Evolutionary conservation across 2,888 invertebrate species (phyloP).

Genomic region (Nephrotoma guestfalica): DNA sequence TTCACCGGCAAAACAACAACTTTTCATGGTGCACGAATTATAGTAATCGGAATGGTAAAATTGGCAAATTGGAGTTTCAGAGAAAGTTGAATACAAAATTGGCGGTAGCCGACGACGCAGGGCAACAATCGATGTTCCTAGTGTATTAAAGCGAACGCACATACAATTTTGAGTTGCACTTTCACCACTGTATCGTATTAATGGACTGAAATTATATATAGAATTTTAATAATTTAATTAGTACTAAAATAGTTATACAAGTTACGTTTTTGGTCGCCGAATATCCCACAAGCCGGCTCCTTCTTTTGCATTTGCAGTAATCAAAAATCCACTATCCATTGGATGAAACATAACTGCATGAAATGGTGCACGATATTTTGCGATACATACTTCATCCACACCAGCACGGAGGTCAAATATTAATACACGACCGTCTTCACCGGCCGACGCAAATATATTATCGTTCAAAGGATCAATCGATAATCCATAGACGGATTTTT

Average conservation of each 20-base stretch:
- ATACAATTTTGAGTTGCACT: slow-evolving; percentile 63
- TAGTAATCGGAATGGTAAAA: slow-evolving; percentile 87
- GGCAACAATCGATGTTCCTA: slow-evolving; percentile 64
- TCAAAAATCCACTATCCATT: slow-evolving; percentile 59
- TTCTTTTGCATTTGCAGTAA: slow-evolving; percentile 80
- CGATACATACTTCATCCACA: slow-evolving; percentile 40
- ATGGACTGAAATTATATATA: slow-evolving; percentile 37
- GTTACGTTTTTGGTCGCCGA: slow-evolving; percentile 62
- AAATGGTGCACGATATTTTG: slow-evolving; percentile 62
- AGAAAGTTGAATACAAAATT: slow-evolving; percentile 58
- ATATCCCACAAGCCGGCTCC: slow-evolving; percentile 86
- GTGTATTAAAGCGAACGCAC: slow-evolving; percentile 78
- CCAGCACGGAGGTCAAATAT: slow-evolving; percentile 62
- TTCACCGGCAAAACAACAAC: slow-evolving; percentile 84
- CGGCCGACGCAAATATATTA: slow-evolving; percentile 73
- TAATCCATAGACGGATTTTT: slow-evolving; percentile 81
- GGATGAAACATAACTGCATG: slow-evolving; percentile 95
- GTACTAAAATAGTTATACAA: slow-evolving; percentile 2
- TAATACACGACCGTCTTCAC: slow-evolving; percentile 79
- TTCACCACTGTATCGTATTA: slow-evolving; percentile 50
- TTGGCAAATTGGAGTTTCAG: slow-evolving; percentile 58
- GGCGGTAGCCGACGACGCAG: slow-evolving; percentile 76
- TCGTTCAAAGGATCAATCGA: slow-evolving; percentile 76
- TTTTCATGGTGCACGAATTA: slow-evolving; percentile 96
- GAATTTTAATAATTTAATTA: slow-evolving; percentile 9